Evolutionary conservation across 2,797 vertebrate genomes (phyloP).

Genomic region (Bovichtus variegatus): DNA sequence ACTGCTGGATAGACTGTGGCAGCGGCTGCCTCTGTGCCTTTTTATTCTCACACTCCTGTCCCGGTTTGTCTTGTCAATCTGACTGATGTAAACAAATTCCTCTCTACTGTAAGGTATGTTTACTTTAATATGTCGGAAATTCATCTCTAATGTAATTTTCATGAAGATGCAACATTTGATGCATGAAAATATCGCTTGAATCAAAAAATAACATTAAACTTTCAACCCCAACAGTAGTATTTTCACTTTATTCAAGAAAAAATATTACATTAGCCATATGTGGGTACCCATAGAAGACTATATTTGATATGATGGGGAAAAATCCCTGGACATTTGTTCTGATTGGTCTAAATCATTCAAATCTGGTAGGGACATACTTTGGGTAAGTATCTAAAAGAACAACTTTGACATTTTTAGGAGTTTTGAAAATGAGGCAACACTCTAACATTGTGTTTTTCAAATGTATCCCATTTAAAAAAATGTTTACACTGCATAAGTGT

Average conservation of each 20-base stretch:
- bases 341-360: no score
- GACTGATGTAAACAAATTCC: conserved; percentile 10
- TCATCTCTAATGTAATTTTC: neutral
- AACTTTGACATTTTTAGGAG: no score
- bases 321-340: no score
- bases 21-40: conserved; percentile 17
- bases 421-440: no score
- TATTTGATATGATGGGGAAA: no score
- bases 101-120: neutral
- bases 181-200: neutral
- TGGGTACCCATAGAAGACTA: no score
- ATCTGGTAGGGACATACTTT: no score
- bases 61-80: conserved; percentile 12
- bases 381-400: no score
- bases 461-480: no score
- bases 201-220: neutral
- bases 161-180: neutral
- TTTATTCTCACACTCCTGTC: neutral
- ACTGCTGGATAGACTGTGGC: neutral
- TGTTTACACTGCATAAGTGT: no score
- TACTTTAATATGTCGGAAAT: neutral
- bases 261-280: no score
- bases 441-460: no score
- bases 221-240: neutral
- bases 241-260: neutral